A percentile compares a stretch with the other conserved stretches of the same genome.
phyloP scores from a whole-genome alignment of 2,113 vertebrate genomes.

The Cyprinus carpio region DNA sequence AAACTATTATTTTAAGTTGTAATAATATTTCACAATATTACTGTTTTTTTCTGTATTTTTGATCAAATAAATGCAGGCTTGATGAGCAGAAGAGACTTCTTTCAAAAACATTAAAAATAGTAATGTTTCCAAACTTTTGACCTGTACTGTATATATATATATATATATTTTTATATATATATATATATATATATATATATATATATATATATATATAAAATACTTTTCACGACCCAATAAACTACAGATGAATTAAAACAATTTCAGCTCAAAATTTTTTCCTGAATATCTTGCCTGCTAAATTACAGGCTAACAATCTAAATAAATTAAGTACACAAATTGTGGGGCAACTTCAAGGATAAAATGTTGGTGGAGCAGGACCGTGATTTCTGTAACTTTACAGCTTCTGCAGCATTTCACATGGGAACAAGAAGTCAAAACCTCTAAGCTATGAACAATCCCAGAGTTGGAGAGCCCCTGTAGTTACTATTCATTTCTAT shows the following conservation, averaged over 20 bases:
- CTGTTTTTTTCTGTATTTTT: no score
- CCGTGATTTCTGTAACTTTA: background rate
- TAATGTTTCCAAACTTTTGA: no score
- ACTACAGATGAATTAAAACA: background rate
- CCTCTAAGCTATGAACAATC: conserved; percentile 5
- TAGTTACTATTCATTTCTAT: background rate
- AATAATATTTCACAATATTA: no score
- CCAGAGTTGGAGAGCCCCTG: background rate
- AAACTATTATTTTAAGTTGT: no score
- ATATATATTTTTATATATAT: no score
- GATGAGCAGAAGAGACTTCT: no score
- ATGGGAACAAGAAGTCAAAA: background rate
- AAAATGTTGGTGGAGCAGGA: background rate
- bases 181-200: no score
- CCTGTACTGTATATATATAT: no score
- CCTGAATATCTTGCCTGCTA: background rate
- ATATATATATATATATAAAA: no score
- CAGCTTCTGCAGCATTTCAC: background rate
- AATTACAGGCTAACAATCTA: background rate
- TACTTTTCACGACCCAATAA: background rate
- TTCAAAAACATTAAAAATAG: no score
- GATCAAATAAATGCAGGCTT: no score
- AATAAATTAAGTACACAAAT: background rate
- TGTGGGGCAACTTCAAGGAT: background rate
- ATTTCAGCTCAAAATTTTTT: background rate